Conservation (phyloP, 92 coral and sea anemone genomes). For the Scolanthus callimorphus region DNA sequence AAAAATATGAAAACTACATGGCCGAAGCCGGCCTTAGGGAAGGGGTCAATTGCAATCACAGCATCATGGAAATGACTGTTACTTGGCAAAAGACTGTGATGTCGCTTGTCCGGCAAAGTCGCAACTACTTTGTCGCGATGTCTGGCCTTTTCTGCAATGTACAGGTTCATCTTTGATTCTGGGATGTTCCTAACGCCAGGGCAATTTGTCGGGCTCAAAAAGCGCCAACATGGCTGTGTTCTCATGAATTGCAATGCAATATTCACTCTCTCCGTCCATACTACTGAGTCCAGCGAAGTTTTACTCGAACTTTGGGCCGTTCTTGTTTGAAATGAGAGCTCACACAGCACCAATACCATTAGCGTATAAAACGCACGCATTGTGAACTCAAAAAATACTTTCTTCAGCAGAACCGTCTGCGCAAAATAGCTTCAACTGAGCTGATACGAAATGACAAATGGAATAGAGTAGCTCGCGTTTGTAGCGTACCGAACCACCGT, state of each 20-base stretch:
- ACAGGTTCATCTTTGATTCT: conserved; percentile 61
- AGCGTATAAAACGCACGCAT: no score
- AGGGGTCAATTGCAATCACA: conserved; percentile 87
- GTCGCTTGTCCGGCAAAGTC: conserved; percentile 64
- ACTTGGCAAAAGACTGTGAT: conserved; percentile 25
- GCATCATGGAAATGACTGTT: conserved; percentile 56
- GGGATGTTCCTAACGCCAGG: conserved; percentile 33
- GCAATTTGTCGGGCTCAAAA: conserved; percentile 56
- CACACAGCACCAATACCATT: conserved; percentile 2
- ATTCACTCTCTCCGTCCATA: conserved; percentile 71
- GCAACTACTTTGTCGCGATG: conserved; percentile 39
- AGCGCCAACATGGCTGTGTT: conserved; percentile 62
- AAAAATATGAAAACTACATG: conserved; percentile 86
- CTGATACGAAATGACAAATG: no score
- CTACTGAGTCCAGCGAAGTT: background rate
- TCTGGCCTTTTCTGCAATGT: conserved; percentile 57
- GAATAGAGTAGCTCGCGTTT: no score
- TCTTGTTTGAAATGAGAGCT: background rate
- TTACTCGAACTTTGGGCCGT: background rate
- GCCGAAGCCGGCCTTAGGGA: conserved; percentile 86
- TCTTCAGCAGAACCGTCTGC: no score
- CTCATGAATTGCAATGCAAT: conserved; percentile 58
- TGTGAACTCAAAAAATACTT: no score
- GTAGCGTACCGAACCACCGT: no score
- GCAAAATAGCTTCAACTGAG: no score